Conservation (phyloP, 2,797 vertebrate genomes). For the Gorsachius magnificus region DNA sequence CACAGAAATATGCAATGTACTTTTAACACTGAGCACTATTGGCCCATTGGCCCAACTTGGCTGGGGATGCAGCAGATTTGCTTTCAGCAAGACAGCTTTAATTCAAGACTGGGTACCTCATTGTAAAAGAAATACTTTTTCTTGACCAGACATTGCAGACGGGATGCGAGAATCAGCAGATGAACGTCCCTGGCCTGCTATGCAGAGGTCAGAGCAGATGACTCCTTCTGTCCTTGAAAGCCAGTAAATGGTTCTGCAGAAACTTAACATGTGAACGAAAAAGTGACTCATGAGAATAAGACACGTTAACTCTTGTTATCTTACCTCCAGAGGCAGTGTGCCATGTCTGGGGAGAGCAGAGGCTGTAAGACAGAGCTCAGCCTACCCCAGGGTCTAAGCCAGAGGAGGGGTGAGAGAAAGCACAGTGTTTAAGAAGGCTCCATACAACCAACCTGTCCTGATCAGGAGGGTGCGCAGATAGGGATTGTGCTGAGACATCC, state of each 20-base stretch:
- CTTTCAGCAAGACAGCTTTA: neutral
- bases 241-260: neutral
- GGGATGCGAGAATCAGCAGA: neutral
- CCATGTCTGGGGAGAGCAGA: neutral
- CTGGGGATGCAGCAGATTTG: neutral
- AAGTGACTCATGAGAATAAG: neutral
- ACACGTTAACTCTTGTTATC: neutral
- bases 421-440: neutral
- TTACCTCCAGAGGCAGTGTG: neutral
- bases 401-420: neutral
- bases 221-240: neutral
- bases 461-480: neutral
- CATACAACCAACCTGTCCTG: neutral
- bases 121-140: neutral
- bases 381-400: neutral
- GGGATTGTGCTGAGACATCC: neutral
- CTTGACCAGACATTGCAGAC: neutral
- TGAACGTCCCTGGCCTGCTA: neutral
- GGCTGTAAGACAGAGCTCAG: neutral
- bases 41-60: neutral
- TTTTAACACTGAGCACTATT: neutral
- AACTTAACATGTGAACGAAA: neutral
- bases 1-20: neutral
- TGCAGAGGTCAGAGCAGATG: neutral
- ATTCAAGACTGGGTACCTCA: neutral